Base-by-base conservation (phyloP, 2,888 invertebrate species). In the Rhogogaster chlorosoma region DNA sequence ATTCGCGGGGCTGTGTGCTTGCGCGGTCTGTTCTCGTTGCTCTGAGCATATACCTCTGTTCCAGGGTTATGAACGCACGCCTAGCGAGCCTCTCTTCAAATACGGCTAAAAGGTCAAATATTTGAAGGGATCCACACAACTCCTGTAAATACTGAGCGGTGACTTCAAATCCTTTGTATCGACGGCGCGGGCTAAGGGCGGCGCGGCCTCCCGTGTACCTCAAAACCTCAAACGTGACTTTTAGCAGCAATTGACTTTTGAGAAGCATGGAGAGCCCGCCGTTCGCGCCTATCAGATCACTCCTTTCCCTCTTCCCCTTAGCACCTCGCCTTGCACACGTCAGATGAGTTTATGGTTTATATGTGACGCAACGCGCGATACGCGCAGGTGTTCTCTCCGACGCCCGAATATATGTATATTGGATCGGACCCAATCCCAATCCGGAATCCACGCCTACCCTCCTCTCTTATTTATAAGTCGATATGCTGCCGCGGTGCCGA, bases 61-160 rank as follows among this genome's bases (percentile, higher is more conserved):
- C 10, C 61, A 61, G 61, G 80, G 32, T 57, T 53, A 57, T 45
- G 38, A 45, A 75, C 49, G 77, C 77, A 29, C 49, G 49, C 22
- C 57, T 22, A 61, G 67, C 83, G 42, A 38, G 61, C 9, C 67
- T 45, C 83, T 83, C 83, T 75, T 71, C 90, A 91, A 90, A 91
- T 88, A 83, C 90, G 86, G 87, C 90, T 92, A 91, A 92, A 93
- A 93, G 92, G 87, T 89, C 91, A 93, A 93, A 93, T 93, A 93
- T 93, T 93, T 92, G 91, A 91, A 86, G 88, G 87, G 89, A 89
- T 89, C 88, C 89, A 82, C 86, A 89, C 71, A 73, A 89, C 88
- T 88, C 88, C 89, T 88, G 89, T 89, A 90, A 92, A 91, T 88
- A 92, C 87, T 86, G 71, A 85, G 83, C 84, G 85, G 83, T 85